Base-by-base conservation (phyloP, 2,797 vertebrate genomes). In the Onychomys torridus region DNA sequence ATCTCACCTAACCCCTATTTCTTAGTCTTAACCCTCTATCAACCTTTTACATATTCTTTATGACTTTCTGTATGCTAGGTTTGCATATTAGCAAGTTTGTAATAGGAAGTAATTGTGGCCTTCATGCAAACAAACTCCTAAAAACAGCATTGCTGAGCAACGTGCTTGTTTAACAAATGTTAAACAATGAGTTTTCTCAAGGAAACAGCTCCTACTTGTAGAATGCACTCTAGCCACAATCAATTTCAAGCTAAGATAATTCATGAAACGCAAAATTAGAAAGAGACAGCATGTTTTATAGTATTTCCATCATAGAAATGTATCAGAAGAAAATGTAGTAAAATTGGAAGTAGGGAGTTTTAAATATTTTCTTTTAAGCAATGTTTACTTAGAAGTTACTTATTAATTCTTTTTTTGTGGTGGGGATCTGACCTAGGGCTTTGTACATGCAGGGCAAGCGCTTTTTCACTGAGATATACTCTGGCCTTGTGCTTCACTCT, bases 361-460 rank as follows among this genome's bases (percentile, higher is more conserved):
- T 92, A 52, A 93, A 71, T 43, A 73, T 82, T 77, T 49, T 7
- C n/a, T 94, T 96, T 83, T 55, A 69, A 88, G 92, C 9, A 29
- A 85, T 61, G 73, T 67, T 93, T 93, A 88, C 84, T 57, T 88
- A 4, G 43, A 69, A 73, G 11, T 59, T 90, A 9, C 76, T 91
- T 29, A 52, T 27, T 67, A 6, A 32, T 79, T 65, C 46, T 40
- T 67, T 55, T 90, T 79, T 52, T 40, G 34, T 69, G 77, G 12
- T 16, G 52, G n/a, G n/a, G 6, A 34, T 43, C 63, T 71, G 23
- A 32, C 27, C 27, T 14, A 82, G 49, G 63, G 49, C 78, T 37
- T 59, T 29, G 43, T 21, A 73, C 52, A 59, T 19, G 49, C 37
- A n/a, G 52, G 63, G 17, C 37, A 32, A 55, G 27, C 9, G 17